Evolutionary conservation across 2,797 vertebrate species (phyloP).

Genomic region (Momotus momota): DNA sequence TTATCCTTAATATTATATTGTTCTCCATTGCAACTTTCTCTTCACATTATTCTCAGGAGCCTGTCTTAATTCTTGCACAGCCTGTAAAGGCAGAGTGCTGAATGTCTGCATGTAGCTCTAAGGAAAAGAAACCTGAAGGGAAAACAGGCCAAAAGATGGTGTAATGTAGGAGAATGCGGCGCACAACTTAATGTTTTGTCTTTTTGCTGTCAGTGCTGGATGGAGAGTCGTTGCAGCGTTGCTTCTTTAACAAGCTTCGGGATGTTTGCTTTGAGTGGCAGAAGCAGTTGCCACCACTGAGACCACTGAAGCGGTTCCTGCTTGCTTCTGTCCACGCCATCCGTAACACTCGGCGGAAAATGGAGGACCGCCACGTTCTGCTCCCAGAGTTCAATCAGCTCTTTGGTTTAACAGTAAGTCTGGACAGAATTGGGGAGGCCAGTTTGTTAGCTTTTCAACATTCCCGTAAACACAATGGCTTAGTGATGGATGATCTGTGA

Average conservation of each 20-base stretch:
- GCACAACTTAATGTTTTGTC: background rate
- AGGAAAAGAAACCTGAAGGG: background rate
- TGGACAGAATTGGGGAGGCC: background rate
- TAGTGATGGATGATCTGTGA: background rate
- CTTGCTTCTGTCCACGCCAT: constrained; percentile 88
- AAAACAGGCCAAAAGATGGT: background rate
- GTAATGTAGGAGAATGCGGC: background rate
- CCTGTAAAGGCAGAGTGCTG: background rate
- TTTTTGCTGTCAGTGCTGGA: constrained; percentile 81
- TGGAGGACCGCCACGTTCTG: constrained; percentile 93
- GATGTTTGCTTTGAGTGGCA: constrained; percentile 82
- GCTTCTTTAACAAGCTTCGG: constrained; percentile 86
- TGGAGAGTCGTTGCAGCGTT: constrained; percentile 79
- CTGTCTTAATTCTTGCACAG: background rate
- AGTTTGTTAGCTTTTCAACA: background rate
- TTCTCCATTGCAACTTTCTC: background rate
- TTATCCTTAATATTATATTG: background rate
- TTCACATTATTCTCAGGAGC: background rate
- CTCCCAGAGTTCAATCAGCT: constrained; percentile 90
- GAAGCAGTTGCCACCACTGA: constrained; percentile 62
- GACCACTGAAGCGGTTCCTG: constrained; percentile 50
- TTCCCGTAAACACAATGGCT: background rate
- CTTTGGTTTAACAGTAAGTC: constrained; percentile 85
- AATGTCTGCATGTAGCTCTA: background rate
- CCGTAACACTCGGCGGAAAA: constrained; percentile 91